phyloP scores from a whole-genome alignment of 2,797 vertebrate genomes.

The Selene dorsalis region DNA sequence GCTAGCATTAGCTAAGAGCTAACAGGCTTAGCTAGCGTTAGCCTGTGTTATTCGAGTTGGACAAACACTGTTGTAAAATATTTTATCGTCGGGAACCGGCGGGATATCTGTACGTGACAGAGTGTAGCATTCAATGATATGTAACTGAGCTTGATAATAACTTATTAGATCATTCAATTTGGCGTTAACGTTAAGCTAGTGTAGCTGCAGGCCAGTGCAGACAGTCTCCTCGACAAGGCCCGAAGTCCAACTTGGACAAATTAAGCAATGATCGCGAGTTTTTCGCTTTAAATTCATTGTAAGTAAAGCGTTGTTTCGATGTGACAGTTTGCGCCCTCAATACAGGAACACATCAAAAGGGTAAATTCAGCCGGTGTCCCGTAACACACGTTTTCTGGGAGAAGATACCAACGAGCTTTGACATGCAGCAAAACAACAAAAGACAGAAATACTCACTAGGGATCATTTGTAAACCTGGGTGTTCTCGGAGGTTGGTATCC shows the following conservation, averaged over 20 bases:
- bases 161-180: constrained; percentile 1
- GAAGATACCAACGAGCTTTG: constrained; percentile 42
- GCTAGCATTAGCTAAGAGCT: constrained; percentile 37
- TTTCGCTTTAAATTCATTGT: constrained; percentile 50
- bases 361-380: background rate
- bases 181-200: constrained; percentile 8
- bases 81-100: background rate
- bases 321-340: constrained; percentile 53
- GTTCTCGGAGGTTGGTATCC: constrained; percentile 98
- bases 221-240: constrained; percentile 59
- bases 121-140: rapidly evolving
- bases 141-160: background rate
- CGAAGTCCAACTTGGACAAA: constrained; percentile 55
- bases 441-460: constrained; percentile 89
- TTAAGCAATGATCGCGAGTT: constrained; percentile 33
- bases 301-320: constrained; percentile 24
- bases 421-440: constrained; percentile 72
- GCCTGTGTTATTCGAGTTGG: constrained; percentile 36
- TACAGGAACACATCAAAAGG: background rate
- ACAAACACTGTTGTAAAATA: constrained; percentile 16
- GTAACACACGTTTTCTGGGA: background rate
- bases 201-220: constrained; percentile 53
- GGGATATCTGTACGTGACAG: background rate
- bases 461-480: constrained; percentile 99
- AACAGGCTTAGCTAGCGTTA: constrained; percentile 47